Percentiles rank a stretch among this genome's conserved stretches.
These are phyloP conservation scores for Eumaeus atala DNA, from an alignment of 1,140 invertebrate genomes.

Conservation along the genomic window DNA sequence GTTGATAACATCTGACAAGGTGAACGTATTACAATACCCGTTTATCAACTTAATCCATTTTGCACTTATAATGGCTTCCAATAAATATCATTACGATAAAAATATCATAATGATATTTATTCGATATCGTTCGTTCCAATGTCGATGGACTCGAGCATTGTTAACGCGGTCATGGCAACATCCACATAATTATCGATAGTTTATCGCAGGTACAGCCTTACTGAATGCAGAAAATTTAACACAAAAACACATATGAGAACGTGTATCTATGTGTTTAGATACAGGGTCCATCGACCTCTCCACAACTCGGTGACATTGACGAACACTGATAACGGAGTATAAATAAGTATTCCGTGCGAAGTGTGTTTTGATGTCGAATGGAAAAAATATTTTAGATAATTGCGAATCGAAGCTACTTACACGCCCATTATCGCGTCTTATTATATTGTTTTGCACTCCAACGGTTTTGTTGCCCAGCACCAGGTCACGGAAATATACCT, in stretches of 20 bases:
- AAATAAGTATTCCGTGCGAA: slow-evolving; percentile 25
- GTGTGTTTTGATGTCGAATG: slow-evolving; percentile 16
- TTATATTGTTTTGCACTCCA: too few relatives aligned
- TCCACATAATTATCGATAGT: too few relatives aligned
- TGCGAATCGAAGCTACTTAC: too few relatives aligned
- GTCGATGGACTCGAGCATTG: slow-evolving; percentile 1
- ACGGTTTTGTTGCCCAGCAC: too few relatives aligned
- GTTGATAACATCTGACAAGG: slow-evolving; percentile 46
- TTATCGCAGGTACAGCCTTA: background rate
- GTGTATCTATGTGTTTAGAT: slow-evolving; percentile 49
- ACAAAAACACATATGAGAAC: slow-evolving; percentile 8
- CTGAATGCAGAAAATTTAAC: background rate
- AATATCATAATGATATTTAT: slow-evolving; percentile 13
- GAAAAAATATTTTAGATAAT: slow-evolving; percentile 4
- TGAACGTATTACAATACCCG: slow-evolving; percentile 63
- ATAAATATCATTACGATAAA: slow-evolving; percentile 11
- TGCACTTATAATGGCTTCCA: slow-evolving; percentile 22
- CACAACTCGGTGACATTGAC: slow-evolving; percentile 70
- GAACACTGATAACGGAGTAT: slow-evolving; percentile 55
- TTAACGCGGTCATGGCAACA: slow-evolving; percentile 5
- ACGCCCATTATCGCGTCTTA: too few relatives aligned
- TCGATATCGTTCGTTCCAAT: too few relatives aligned
- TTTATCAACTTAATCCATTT: slow-evolving; percentile 59
- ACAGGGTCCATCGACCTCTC: slow-evolving; percentile 65
- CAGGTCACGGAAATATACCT: too few relatives aligned